Base-by-base conservation (phyloP, 1,140 invertebrate genomes). In the Heliconius congener region DNA sequence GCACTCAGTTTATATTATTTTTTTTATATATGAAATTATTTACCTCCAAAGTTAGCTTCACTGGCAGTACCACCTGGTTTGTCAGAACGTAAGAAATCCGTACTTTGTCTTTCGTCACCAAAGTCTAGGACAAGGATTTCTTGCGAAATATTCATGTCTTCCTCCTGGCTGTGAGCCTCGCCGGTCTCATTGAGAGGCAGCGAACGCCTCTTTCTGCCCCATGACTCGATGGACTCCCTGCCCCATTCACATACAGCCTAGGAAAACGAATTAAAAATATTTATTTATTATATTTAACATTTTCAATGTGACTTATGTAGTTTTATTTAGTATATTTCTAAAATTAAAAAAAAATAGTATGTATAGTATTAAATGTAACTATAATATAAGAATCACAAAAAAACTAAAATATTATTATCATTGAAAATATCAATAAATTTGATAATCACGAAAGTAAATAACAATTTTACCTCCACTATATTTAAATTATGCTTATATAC, bases 71-170 rank as follows among this genome's bases (percentile, higher is more conserved):
- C 94, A n/a, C 94, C 94, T 66, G 94, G 90, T 77, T 92, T 96
- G 86, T 97, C 97, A 60, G 96, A 97, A 87, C 97, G 97, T 50
- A 98, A 95, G 90, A 97, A 98, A 73, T 98, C 97, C 2, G 96
- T 96, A 84, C 97, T 97, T 86, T 98, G 97, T 80, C 93, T 85
- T 73, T 98, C 97, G 94, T 98, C 98, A 34, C 98, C 98, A 86
- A 98, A 97, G 93, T 99, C 98, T 27, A 99, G 94, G 6, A 99
- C 98, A 6, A 99, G 94, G 88, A 99, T 99, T 94, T 99, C 98
- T 90, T 98, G 98, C 9, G 98, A 98, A 46, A 99, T 96, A 77
- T 98, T 99, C 97, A 99, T 98, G 90, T 99, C 97, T 85, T 98
- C 97, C 71, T 97, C 96, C 82, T 97, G 96, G 80, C 96, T 96